A percentile compares a stretch with the other conserved stretches of the same genome.
These are phyloP conservation scores for Leiothrix lutea DNA, from an alignment of 2,113 vertebrate species.

Conservation along the genomic window DNA sequence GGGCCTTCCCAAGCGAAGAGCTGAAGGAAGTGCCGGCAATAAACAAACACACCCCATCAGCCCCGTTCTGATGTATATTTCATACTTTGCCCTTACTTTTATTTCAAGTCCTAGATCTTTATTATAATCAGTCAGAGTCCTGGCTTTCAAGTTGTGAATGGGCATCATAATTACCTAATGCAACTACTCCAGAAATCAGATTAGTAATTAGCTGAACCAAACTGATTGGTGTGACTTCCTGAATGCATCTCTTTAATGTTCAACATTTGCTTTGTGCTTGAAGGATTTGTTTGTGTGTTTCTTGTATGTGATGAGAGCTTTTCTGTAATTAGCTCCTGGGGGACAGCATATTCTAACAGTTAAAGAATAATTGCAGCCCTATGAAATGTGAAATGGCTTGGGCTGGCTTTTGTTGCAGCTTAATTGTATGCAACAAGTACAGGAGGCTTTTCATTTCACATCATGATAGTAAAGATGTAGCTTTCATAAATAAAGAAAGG, in stretches of 20 bases:
- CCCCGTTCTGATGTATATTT: constrained; percentile 43
- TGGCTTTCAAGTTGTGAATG: constrained; percentile 83
- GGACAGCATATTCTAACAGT: constrained; percentile 94
- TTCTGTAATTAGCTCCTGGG: constrained; percentile 98
- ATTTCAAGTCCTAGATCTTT: constrained; percentile 75
- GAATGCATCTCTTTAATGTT: constrained; percentile 92
- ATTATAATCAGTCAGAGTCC: constrained; percentile 79
- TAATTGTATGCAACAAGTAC: constrained; percentile 99
- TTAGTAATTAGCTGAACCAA: constrained; percentile 96
- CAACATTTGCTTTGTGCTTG: constrained; percentile 98
- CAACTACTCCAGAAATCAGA: constrained; percentile 89
- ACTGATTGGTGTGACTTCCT: constrained; percentile 93
- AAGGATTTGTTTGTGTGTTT: constrained; percentile 99
- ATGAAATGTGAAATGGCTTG: constrained; percentile 95
- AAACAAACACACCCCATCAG: neutral
- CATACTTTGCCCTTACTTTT: constrained; percentile 56
- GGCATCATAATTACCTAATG: constrained; percentile 93
- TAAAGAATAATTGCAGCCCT: constrained; percentile 97
- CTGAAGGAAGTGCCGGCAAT: neutral
- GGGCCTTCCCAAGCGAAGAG: neutral
- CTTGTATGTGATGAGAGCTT: constrained; percentile 93
- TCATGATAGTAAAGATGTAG: constrained; percentile 87
- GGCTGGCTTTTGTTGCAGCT: constrained; percentile 87
- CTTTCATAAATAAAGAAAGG: constrained; percentile 85
- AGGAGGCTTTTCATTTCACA: constrained; percentile 87